These are phyloP conservation scores for Scytalopus superciliaris DNA, from an alignment of 2,113 vertebrate species.

Conservation along the genomic window DNA sequence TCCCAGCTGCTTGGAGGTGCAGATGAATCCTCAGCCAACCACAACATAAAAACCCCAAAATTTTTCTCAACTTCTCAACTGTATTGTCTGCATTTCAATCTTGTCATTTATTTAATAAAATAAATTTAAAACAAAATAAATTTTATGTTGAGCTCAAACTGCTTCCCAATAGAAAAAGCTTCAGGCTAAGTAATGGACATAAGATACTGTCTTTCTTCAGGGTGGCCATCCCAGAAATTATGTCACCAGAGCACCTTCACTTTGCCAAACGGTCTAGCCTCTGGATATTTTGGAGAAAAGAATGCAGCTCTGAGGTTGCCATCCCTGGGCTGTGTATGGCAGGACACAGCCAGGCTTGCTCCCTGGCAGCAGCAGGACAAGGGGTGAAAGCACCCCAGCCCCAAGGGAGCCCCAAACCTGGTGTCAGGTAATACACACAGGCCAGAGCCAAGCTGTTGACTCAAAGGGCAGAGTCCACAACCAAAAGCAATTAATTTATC, in stretches of 20 bases:
- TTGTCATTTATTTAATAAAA: neutral
- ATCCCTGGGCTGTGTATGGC: accelerated
- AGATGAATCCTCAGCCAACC: neutral
- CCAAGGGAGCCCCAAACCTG: neutral
- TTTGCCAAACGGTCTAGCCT: neutral
- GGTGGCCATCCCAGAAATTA: neutral
- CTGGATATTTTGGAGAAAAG: neutral
- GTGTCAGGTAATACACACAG: neutral
- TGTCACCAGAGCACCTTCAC: neutral
- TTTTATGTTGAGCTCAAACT: neutral
- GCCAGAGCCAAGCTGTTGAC: neutral
- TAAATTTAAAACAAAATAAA: neutral
- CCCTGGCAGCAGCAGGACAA: neutral
- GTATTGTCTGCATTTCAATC: neutral
- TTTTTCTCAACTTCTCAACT: neutral
- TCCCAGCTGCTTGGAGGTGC: neutral
- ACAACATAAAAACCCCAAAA: neutral
- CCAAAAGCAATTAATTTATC: neutral
- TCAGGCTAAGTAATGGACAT: neutral
- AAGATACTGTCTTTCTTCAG: neutral
- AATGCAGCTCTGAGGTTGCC: accelerated
- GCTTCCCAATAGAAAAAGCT: neutral
- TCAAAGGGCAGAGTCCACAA: neutral
- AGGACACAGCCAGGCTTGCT: neutral
- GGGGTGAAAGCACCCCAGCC: neutral